These are phyloP conservation scores for Siderastrea radians DNA, from an alignment of 92 coral and sea anemone genomes.

Conservation along the genomic window DNA sequence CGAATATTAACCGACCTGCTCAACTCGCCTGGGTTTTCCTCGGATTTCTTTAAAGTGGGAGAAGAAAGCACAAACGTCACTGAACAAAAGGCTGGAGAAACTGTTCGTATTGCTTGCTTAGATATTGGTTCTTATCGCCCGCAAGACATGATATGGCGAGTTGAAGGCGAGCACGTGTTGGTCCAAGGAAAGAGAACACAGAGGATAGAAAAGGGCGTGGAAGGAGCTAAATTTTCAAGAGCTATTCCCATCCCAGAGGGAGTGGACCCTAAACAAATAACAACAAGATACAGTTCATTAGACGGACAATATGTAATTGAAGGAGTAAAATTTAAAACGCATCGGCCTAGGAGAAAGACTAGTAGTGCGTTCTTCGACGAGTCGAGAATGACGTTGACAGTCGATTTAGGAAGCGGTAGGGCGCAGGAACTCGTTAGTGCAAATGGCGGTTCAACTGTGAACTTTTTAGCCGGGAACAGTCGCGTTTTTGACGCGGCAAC, in stretches of 20 bases:
- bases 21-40: constrained; percentile 28
- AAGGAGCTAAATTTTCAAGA: constrained; percentile 65
- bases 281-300: constrained; percentile 44
- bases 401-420: constrained; percentile 56
- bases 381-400: constrained; percentile 52
- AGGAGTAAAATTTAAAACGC: constrained; percentile 41
- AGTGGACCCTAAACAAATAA: constrained; percentile 56
- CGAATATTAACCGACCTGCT: constrained; percentile 20
- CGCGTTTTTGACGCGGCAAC: neutral
- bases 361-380: constrained; percentile 65
- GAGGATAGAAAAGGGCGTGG: constrained; percentile 31
- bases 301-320: constrained; percentile 70
- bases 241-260: constrained; percentile 66
- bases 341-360: constrained; percentile 8
- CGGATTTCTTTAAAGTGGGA: constrained; percentile 26
- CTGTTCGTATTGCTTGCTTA: constrained; percentile 57
- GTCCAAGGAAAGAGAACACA: constrained; percentile 52
- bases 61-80: neutral
- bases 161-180: constrained; percentile 60
- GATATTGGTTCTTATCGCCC: constrained; percentile 71
- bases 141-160: constrained; percentile 57
- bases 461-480: neutral
- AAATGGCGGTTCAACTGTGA: neutral
- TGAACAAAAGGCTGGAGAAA: constrained; percentile 21
- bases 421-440: constrained; percentile 9